A percentile compares a stretch with the other conserved stretches of the same genome.
Conservation (phyloP, 2,888 invertebrate genomes). For the Nymphalis polychloros region DNA sequence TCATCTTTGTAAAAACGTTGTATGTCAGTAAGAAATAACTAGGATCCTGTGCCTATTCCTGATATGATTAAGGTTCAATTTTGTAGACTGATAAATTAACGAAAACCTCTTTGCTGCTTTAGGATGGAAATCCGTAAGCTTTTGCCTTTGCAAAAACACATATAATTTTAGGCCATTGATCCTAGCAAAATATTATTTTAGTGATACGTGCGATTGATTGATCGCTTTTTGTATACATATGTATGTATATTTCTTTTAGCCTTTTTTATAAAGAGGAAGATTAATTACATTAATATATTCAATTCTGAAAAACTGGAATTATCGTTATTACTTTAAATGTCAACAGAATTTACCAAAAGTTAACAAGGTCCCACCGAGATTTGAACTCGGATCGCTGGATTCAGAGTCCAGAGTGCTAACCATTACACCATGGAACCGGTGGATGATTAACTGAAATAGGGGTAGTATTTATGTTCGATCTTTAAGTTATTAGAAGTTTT, state of each 20-base stretch:
- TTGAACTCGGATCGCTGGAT: conserved; percentile 93
- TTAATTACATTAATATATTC: too few relatives aligned
- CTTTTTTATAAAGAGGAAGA: too few relatives aligned
- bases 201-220: not conserved
- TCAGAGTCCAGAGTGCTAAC: conserved; percentile 84
- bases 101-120: not conserved
- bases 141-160: not conserved
- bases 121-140: not conserved
- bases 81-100: not conserved
- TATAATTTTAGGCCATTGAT: conserved; percentile 4
- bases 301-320: too few relatives aligned
- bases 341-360: conserved; percentile 1
- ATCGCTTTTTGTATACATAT: too few relatives aligned
- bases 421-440: conserved; percentile 82
- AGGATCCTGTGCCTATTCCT: not conserved
- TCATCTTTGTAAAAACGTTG: conserved; percentile 10
- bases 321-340: too few relatives aligned
- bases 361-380: conserved; percentile 86
- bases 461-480: not conserved
- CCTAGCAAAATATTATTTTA: conserved; percentile 2
- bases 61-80: not conserved
- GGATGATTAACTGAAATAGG: not conserved
- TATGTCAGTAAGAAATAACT: not conserved
- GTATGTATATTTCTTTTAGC: too few relatives aligned
- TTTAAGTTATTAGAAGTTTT: not conserved